These are phyloP conservation scores for Euspilapteryx auroguttella DNA, from an alignment of 2,888 invertebrate species.

Conservation along the genomic window DNA sequence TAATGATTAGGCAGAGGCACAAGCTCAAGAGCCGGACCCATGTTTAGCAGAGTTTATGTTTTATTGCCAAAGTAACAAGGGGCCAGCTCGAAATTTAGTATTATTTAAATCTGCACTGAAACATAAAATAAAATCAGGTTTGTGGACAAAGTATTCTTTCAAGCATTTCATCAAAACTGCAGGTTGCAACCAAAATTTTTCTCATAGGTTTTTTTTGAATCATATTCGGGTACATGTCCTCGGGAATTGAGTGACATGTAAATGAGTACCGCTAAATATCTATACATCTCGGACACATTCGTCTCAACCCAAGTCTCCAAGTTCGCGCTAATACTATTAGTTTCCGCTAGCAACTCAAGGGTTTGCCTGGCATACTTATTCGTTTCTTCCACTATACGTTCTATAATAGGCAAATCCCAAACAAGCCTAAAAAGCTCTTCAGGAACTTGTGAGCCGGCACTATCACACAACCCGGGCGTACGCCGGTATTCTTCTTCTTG, in stretches of 20 bases:
- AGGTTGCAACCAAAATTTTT: too few relatives aligned
- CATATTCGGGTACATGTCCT: too few relatives aligned
- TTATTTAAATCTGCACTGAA: too few relatives aligned
- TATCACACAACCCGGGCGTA: neutral
- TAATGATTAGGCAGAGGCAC: too few relatives aligned
- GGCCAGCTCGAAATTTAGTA: too few relatives aligned
- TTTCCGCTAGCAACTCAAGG: neutral
- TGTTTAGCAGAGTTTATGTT: too few relatives aligned
- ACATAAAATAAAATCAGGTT: too few relatives aligned
- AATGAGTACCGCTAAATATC: constrained; percentile 2
- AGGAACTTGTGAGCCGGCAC: neutral
- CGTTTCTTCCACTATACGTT: constrained; percentile 2
- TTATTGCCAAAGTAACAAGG: too few relatives aligned
- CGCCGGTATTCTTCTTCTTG: neutral
- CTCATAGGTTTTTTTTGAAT: too few relatives aligned
- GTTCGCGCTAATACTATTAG: neutral
- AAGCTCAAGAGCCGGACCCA: too few relatives aligned
- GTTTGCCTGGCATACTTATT: constrained; percentile 4
- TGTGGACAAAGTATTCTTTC: too few relatives aligned
- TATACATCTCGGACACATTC: constrained; percentile 2
- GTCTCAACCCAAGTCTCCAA: constrained; percentile 2
- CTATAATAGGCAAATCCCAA: constrained; percentile 3
- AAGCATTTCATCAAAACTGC: too few relatives aligned
- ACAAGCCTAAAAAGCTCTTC: constrained; percentile 2
- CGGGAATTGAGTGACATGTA: constrained; percentile 2